A percentile compares a stretch with the other conserved stretches of the same genome.
These are phyloP conservation scores for Sebastes paucispinis DNA, from an alignment of 2,797 vertebrate genomes.

Conservation along the genomic window DNA sequence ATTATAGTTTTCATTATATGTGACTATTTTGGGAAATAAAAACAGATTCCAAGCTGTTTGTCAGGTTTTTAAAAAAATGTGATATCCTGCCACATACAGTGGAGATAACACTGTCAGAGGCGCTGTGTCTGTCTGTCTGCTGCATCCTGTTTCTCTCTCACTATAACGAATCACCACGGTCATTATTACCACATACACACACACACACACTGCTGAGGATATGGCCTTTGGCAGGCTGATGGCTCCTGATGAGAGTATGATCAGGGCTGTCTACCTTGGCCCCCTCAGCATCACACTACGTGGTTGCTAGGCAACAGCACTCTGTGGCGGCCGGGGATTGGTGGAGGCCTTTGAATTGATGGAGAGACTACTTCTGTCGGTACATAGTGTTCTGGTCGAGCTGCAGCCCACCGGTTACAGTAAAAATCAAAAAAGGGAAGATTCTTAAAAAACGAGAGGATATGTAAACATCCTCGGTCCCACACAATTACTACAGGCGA, in stretches of 20 bases:
- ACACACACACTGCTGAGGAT: slow-evolving; percentile 37
- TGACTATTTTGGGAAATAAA: slow-evolving; percentile 73
- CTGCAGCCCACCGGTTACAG: slow-evolving; percentile 34
- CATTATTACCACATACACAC: slow-evolving; percentile 36
- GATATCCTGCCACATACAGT: slow-evolving; percentile 7
- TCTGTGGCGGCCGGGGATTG: slow-evolving; percentile 77
- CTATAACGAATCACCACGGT: slow-evolving; percentile 39
- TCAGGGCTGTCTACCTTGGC: slow-evolving; percentile 70
- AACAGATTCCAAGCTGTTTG: slow-evolving; percentile 36
- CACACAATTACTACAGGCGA: slow-evolving; percentile 4
- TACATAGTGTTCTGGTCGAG: slow-evolving; percentile 69
- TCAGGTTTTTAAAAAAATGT: slow-evolving; percentile 29
- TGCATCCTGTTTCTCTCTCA: slow-evolving; percentile 29
- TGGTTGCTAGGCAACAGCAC: slow-evolving; percentile 90
- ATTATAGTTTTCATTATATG: slow-evolving; percentile 33
- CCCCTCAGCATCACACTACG: slow-evolving; percentile 54
- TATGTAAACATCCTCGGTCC: slow-evolving; percentile 2
- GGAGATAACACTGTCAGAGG: slow-evolving; percentile 13
- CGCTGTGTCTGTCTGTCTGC: background rate
- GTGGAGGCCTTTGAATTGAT: slow-evolving; percentile 75
- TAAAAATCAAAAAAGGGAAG: background rate
- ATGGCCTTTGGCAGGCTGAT: slow-evolving; percentile 62
- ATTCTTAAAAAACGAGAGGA: slow-evolving; percentile 10
- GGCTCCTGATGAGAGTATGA: slow-evolving; percentile 64
- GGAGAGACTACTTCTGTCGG: slow-evolving; percentile 72